Percentiles rank a stretch among this genome's conserved stretches.
phyloP scores from a whole-genome alignment of 2,888 invertebrate species.

The Harmothoe impar region DNA sequence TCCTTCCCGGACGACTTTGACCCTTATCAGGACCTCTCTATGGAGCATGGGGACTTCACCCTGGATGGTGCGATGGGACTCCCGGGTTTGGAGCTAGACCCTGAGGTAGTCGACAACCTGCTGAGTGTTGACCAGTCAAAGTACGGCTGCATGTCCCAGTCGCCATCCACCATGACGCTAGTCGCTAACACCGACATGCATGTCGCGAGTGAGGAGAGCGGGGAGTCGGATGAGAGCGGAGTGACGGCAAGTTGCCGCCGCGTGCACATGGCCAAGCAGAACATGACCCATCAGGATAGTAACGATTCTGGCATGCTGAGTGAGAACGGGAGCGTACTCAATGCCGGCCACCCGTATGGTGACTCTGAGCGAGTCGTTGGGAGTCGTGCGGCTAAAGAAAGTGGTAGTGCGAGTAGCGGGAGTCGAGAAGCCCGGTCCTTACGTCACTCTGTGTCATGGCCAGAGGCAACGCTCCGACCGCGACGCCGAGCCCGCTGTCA shows the following conservation, averaged over 20 bases:
- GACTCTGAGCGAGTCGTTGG: neutral
- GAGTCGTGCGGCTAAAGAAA: neutral
- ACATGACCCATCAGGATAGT: slow-evolving; percentile 73
- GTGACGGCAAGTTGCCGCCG: neutral
- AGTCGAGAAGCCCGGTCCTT: slow-evolving; percentile 58
- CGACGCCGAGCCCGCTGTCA: neutral
- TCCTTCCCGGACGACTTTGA: slow-evolving; percentile 44
- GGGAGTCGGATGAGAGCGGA: neutral
- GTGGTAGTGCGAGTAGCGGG: neutral
- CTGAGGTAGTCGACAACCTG: neutral
- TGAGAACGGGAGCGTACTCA: slow-evolving; percentile 69
- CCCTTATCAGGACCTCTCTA: slow-evolving; percentile 32
- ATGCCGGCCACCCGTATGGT: neutral
- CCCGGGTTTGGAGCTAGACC: neutral
- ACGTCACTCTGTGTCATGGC: slow-evolving; percentile 69
- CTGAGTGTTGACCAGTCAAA: slow-evolving; percentile 17
- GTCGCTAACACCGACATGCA: slow-evolving; percentile 62
- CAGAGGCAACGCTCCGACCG: slow-evolving; percentile 43
- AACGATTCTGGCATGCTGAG: slow-evolving; percentile 80
- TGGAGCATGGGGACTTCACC: neutral
- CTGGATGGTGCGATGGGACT: slow-evolving; percentile 47
- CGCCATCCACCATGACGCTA: slow-evolving; percentile 70
- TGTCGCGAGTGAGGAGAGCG: neutral
- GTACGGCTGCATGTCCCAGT: slow-evolving; percentile 68
- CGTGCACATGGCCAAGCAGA: neutral